Base-by-base conservation (phyloP, 2,113 vertebrate species). In the Mirounga angustirostris region DNA sequence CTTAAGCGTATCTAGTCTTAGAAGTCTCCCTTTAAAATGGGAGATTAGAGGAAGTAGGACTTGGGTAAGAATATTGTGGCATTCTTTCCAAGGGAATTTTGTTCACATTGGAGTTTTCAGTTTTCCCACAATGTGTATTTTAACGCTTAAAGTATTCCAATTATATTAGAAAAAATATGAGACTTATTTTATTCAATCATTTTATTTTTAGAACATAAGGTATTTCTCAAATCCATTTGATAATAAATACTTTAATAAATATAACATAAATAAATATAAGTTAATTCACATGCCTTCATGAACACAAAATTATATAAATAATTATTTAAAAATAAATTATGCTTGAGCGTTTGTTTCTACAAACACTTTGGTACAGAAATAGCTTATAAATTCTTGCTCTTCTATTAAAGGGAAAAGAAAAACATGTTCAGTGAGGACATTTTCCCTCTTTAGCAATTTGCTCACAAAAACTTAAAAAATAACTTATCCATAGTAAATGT, bases 191-290 rank as follows among this genome's bases (percentile, higher is more conserved):
- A 16, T 81, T 85, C 24, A 52, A 86, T 89, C 1, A 0, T 12
- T 90, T 92, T 92, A 61, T 90, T 94, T n/a, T 79, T 96, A 94
- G 61, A 73, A 67, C 61, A 96, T 63, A 0, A 0, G 3, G 36
- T 58, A 97, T 79, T 36, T 85, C 54, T 93, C 22, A 79, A 93
- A 96, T 84, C 97, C 97, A 98, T 91, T 98, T 96, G 92, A 97
- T 97, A 98, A 97, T 95, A 97, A 97, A 97, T 97, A 96, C 76
- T 16, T 73, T 89, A 58, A 98, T 98, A 98, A 98, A 98, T 98
- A 99, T 82, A 30, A 95, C 4, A 97, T 97, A 59, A 98, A 98
- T 96, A 97, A 97, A 97, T 73, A 97, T 2, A 30, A 91, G 69
- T 96, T 92, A n/a, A 0, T 46, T 86, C 69, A 95, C 56, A 96